Evolutionary conservation across 2,888 invertebrate species (phyloP), one percentile per base, ranked within the genome.

Genomic region (Apodemia mormo): DNA sequence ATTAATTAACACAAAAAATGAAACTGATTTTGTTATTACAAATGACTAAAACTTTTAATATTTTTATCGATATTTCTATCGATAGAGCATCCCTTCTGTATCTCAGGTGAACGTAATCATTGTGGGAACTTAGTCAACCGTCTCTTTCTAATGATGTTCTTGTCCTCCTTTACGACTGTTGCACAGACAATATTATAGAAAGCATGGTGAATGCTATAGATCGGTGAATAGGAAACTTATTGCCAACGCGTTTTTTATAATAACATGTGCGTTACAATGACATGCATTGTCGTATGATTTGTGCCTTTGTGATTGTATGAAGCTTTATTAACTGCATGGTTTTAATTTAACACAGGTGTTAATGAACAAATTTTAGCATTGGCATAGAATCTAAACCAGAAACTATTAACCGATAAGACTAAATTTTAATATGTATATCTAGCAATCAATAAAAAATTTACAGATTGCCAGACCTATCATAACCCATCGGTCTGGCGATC

Each of bases 71-170:
- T 78, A 75, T 49, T 14, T 49, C 14, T 49, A 56, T 68, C 68
- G 68, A 68, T 54, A 52, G 64, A 66, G 61, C 81, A 71, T 76
- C 80, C 72, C 81, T 81, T 77, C 37, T 67, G 68, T 77, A 78
- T 77, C 85, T 88, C 88, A 90, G 88, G 88, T 90, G 90, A 89
- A 89, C 86, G 88, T 92, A 91, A 93, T 92, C 91, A 82, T 88
- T 91, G 92, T 93, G 92, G 90, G 92, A 92, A 92, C 87, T 82
- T 84, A 85, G 84, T 81, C 82, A 77, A 79, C 87, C 83, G 78
- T 87, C 87, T 87, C 87, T 82, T 76, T 79, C 78, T 75, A 79
- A 84, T 78, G 78, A 77, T 86, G 80, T 79, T 71, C 77, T 84
- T 76, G 67, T 91, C 89, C 78, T 83, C 77, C 78, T 91, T 87